Conservation (phyloP, 2,888 invertebrate species). For the Horisme vitalbata region DNA sequence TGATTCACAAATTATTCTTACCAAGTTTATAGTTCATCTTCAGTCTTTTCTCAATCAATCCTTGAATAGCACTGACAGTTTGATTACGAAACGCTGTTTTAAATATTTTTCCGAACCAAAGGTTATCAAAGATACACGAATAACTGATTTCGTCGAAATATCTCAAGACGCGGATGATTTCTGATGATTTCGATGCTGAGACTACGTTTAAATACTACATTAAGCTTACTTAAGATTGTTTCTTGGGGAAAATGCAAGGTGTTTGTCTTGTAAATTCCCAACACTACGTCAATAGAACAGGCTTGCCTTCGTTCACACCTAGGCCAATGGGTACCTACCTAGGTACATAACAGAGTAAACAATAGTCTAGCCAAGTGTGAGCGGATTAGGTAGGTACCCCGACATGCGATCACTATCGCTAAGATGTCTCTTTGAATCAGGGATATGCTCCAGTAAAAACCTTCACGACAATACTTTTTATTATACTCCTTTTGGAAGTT, state of each 20-base stretch:
- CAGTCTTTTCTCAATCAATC: constrained; percentile 2
- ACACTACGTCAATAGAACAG: constrained; percentile 21
- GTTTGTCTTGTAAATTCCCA: constrained; percentile 28
- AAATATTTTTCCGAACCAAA: not conserved
- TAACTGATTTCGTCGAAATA: constrained; percentile 1
- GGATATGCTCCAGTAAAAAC: no score
- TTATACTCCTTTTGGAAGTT: no score
- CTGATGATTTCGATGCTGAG: constrained; percentile 3
- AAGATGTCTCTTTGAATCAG: no score
- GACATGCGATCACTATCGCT: no score
- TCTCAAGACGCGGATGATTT: constrained; percentile 3
- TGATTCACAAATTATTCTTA: constrained; percentile 9
- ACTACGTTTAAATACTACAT: constrained; percentile 3
- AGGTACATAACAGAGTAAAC: not conserved
- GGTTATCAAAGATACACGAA: constrained; percentile 11
- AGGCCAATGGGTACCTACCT: not conserved
- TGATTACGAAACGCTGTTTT: not conserved
- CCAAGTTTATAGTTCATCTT: constrained; percentile 29
- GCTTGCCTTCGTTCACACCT: constrained; percentile 10
- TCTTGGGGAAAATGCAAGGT: constrained; percentile 18
- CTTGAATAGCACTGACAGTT: constrained; percentile 4
- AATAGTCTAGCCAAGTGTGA: no score
- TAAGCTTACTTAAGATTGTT: not conserved
- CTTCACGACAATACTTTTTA: no score
- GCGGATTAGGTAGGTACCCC: no score